phyloP scores from a whole-genome alignment of 1,140 invertebrate species.

The Saccostrea glomerata region DNA sequence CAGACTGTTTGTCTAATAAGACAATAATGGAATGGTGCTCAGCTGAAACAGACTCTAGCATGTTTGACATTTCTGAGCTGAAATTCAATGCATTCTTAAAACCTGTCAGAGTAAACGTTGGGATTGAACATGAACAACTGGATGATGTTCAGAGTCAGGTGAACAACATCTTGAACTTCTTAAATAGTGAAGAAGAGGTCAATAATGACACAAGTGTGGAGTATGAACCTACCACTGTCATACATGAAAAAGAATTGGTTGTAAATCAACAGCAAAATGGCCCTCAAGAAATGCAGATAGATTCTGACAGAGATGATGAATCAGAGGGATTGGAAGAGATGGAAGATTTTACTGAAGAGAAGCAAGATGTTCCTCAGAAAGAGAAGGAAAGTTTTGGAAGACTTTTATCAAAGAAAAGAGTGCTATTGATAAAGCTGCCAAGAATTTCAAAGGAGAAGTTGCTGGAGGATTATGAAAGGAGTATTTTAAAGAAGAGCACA shows the following conservation, averaged over 20 bases:
- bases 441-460: background rate
- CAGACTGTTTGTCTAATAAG: background rate
- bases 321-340: background rate
- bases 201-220: background rate
- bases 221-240: background rate
- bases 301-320: background rate
- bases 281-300: background rate
- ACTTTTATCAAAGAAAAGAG: background rate
- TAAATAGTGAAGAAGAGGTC: background rate
- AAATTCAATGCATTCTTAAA: background rate
- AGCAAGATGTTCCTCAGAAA: too few species aligned
- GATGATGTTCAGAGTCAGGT: background rate
- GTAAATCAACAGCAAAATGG: too few species aligned
- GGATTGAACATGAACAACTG: background rate
- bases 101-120: background rate
- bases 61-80: background rate
- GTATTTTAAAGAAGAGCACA: background rate
- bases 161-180: background rate
- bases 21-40: background rate
- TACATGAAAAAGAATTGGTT: too few species aligned
- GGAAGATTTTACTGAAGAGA: background rate
- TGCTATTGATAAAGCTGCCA: too few species aligned
- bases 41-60: background rate
- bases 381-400: background rate
- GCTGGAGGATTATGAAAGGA: background rate